phyloP scores from a whole-genome alignment of 2,888 invertebrate species.

The Drosophila barbarae region DNA sequence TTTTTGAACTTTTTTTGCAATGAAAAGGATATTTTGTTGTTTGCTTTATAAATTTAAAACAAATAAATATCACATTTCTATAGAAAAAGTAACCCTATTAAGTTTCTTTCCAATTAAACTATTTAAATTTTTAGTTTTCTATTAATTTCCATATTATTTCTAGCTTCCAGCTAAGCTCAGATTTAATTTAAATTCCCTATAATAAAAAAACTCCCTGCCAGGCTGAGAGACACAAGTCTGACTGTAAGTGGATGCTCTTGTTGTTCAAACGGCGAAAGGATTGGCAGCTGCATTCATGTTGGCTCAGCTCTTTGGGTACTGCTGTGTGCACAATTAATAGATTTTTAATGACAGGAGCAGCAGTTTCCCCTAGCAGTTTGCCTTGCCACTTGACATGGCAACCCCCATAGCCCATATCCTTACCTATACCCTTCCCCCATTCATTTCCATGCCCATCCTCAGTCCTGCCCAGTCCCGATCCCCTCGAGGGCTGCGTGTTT shows the following conservation, averaged over 20 bases:
- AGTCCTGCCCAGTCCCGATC: conserved; percentile 4
- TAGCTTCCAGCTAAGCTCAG: neutral
- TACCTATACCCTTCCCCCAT: too few relatives aligned
- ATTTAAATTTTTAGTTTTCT: neutral
- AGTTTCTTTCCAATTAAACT: neutral
- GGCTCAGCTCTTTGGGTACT: conserved; percentile 45
- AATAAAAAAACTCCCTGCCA: too few relatives aligned
- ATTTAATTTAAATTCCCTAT: conserved; percentile 2
- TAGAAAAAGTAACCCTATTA: too few relatives aligned
- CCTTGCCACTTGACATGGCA: conserved; percentile 13
- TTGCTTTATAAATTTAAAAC: neutral
- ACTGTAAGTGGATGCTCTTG: conserved; percentile 10
- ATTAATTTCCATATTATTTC: neutral
- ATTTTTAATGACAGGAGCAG: conserved; percentile 70
- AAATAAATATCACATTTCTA: neutral
- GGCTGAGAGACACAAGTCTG: neutral
- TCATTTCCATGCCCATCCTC: conserved; percentile 4
- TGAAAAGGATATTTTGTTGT: neutral
- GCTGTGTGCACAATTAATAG: conserved; percentile 75
- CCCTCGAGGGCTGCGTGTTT: conserved; percentile 69
- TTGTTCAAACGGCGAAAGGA: conserved; percentile 22
- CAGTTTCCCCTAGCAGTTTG: conserved; percentile 30
- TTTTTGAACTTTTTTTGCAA: neutral
- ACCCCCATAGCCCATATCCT: neutral
- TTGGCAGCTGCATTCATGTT: conserved; percentile 48